Conservation (phyloP, 2,888 invertebrate genomes). For the Lordiphosa andalusiaca region DNA sequence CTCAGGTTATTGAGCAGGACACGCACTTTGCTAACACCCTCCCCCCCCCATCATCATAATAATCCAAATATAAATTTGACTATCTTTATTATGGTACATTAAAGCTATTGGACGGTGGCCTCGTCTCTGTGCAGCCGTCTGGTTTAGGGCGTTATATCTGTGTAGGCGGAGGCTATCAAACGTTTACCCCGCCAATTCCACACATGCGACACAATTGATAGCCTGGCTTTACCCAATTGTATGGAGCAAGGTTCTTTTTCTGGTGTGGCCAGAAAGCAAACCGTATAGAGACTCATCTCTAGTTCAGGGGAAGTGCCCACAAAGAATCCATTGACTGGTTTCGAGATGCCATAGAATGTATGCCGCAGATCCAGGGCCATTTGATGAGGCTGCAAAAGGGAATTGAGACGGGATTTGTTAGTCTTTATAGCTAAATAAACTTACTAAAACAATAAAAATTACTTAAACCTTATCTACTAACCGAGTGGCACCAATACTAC, state of each 20-base stretch:
- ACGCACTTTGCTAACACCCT: conserved; percentile 30
- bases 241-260: conserved; percentile 64
- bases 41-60: conserved; percentile 8
- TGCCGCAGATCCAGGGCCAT: conserved; percentile 52
- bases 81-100: conserved; percentile 20
- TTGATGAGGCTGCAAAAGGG: conserved; percentile 49
- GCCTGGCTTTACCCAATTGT: conserved; percentile 55
- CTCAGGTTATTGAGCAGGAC: conserved; percentile 37
- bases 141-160: conserved; percentile 26
- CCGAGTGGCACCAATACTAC: too few species aligned
- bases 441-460: too few species aligned
- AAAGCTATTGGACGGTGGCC: conserved; percentile 15
- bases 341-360: conserved; percentile 58
- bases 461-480: too few species aligned
- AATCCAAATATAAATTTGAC: conserved; percentile 4
- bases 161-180: conserved; percentile 65
- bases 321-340: conserved; percentile 59
- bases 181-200: conserved; percentile 71
- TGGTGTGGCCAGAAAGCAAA: conserved; percentile 66
- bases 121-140: neutral
- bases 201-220: conserved; percentile 60
- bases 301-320: conserved; percentile 75
- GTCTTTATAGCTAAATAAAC: too few species aligned
- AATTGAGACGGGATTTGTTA: too few species aligned
- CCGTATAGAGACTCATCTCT: conserved; percentile 72